Base-by-base conservation (phyloP, 2,888 invertebrate genomes). In the Trilocha varians region DNA sequence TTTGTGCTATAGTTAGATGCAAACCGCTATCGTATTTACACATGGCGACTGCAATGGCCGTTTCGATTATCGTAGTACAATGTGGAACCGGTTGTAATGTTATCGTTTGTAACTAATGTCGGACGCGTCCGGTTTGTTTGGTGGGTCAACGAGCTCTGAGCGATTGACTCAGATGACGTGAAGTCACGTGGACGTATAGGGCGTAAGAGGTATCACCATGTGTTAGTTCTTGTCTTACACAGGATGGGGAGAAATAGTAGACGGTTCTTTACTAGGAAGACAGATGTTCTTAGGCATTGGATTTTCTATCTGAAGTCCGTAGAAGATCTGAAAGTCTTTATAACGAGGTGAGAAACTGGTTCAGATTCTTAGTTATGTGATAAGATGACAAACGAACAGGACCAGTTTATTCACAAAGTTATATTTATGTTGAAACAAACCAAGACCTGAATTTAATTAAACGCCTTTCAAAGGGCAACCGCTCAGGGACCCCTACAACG, bases 61-160 rank as follows among this genome's bases (percentile, higher is more conserved):
- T 47, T 57, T 58, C 57, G 59, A 63, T 64, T 59, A 62, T 62
- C 57, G 61, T 61, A 57, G 55, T 62, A 59, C 50, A 62, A 59
- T 53, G 57, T 58, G 52, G 49, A 65, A 67, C 69, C 65, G 62
- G 70, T 76, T 70, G 63, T 63, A 57, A 62, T 59, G 55, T 56
- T 54, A 60, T 65, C 53, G 35, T 55, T 52, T 47, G 52, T 53
- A 53, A 53, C 52, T 55, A 58, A 51, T 45, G 49, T 50, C 32
- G 38, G 32, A 35, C 42, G 50, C 68, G 74, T 70, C 69, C 70
- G 64, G 54, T 52, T 41, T 48, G 50, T 48, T 53, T 51, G 53
- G 54, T 62, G 62, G 78, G 78, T 80, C 80, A 78, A 73, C 73
- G 80, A 59, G 78, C 80, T 75, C 63, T 76, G 67, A 64, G 39